These are phyloP conservation scores for Escarpia spicata DNA, from an alignment of 2,888 invertebrate genomes.

Conservation along the genomic window DNA sequence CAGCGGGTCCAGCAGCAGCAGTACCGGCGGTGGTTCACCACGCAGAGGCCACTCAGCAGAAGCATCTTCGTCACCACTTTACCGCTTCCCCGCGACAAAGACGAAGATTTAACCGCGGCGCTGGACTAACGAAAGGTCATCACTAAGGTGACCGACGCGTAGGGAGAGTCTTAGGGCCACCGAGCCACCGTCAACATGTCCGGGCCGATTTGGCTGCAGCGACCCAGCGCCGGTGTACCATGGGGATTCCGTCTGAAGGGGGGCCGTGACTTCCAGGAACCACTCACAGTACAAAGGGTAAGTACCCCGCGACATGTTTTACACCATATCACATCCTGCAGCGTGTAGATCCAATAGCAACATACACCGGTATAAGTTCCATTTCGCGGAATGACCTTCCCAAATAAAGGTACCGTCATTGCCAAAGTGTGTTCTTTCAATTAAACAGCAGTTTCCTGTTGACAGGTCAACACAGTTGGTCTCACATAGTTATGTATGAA, in stretches of 20 bases:
- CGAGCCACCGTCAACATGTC: slow-evolving; percentile 38
- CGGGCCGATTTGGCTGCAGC: slow-evolving; percentile 63
- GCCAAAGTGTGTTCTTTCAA: not conserved
- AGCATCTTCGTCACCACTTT: not conserved
- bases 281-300: slow-evolving; percentile 61
- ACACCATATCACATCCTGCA: not conserved
- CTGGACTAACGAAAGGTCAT: not conserved
- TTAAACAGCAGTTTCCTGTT: not conserved
- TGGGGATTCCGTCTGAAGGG: slow-evolving; percentile 65
- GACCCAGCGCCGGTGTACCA: slow-evolving; percentile 56
- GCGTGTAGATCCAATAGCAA: not conserved
- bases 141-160: not conserved
- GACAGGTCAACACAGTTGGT: not conserved
- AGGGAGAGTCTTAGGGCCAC: not conserved
- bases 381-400: slow-evolving; percentile 12
- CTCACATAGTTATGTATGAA: not conserved
- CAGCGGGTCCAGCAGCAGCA: not conserved
- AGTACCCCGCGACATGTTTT: slow-evolving; percentile 35
- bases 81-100: not conserved
- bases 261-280: slow-evolving; percentile 59
- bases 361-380: not conserved
- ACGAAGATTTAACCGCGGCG: not conserved
- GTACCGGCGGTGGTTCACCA: not conserved
- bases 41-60: not conserved
- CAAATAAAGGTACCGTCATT: not conserved